A percentile compares a stretch with the other conserved stretches of the same genome.
These are phyloP conservation scores for Festucalex cinctus DNA, from an alignment of 2,113 vertebrate genomes.

Conservation along the genomic window DNA sequence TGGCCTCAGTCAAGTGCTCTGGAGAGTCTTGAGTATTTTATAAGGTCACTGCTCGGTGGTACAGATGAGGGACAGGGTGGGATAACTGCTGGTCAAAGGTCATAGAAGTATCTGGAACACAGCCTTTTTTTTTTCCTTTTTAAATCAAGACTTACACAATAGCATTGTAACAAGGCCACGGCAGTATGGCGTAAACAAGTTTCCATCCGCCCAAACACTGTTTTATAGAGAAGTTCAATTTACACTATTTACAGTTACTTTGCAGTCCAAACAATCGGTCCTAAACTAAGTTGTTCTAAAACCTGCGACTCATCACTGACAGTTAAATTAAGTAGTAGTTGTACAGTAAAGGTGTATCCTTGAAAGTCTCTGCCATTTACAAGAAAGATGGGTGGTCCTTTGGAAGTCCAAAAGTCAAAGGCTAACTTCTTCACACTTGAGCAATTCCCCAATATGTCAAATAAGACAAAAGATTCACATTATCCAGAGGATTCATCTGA, in stretches of 20 bases:
- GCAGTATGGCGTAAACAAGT: constrained; percentile 28
- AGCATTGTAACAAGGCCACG: constrained; percentile 14
- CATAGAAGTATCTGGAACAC: constrained; percentile 22
- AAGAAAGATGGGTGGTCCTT: neutral
- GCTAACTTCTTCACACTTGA: neutral
- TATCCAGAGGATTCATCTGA: too few species aligned
- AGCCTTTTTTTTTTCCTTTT: constrained; percentile 22
- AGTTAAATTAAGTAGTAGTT: neutral
- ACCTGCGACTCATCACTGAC: neutral
- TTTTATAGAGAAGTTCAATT: neutral
- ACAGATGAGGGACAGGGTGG: constrained; percentile 19
- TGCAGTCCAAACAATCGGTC: neutral
- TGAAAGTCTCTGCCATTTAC: neutral
- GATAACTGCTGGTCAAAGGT: constrained; percentile 23
- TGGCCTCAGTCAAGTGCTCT: constrained; percentile 2
- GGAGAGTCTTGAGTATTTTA: constrained; percentile 6
- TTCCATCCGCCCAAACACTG: neutral
- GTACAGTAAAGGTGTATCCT: neutral
- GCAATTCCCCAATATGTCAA: too few species aligned
- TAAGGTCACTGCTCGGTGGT: constrained; percentile 10
- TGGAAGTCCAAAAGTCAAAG: neutral
- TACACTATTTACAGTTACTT: neutral
- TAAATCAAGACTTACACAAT: constrained; percentile 41
- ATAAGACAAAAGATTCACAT: too few species aligned
- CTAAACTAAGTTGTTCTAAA: neutral